Base-by-base conservation (phyloP, 2,113 vertebrate genomes). In the Prunella fulvescens region DNA sequence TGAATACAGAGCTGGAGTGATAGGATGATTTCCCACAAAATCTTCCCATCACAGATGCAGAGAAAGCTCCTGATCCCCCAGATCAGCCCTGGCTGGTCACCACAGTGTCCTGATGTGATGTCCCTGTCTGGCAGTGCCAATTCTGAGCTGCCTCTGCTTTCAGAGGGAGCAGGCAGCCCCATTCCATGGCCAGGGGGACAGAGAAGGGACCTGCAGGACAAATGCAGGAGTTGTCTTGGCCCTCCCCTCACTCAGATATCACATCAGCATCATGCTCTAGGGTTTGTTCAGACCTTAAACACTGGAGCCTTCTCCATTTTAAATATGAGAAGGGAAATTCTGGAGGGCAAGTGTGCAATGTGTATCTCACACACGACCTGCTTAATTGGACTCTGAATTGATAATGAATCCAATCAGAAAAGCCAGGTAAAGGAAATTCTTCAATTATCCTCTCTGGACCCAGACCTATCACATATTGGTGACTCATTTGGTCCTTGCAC, bases 391-490 rank as follows among this genome's bases (percentile, higher is more conserved):
- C 10, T 51, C 28, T 20, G 18, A 50, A 51, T 14, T 24, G 33
- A 14, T 24, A 51, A 56, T 19, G 15, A 79, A 74, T 57, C 53
- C 60, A 70, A 72, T 50, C 33, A 86, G 65, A 73, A 90, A 73
- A 84, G 3, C 16, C 37, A 78, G 31, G 15, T 51, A n/a, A 78
- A 88, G 24, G 24, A 65, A 48, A 45, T 48, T 12, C 10, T 91
- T 51, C 57, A 25, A 76, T n/a, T 50, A 2, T 14, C 4, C 17
- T 37, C 54, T 84, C 65, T 79, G 70, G 73, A 57, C 9, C 2
- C 56, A 71, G 40, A 48, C 10, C 23, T 67, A 2, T 29, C 3
- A 1, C 1, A 0, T 0, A 0, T 4, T 39, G 45, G 37, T 47
- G 53, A 16, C 20, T 69, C 22, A 7, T 0, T 26, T 69, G 22